These are phyloP conservation scores for Phytoseiulus persimilis DNA, from an alignment of 2,888 invertebrate genomes.

Conservation along the genomic window DNA sequence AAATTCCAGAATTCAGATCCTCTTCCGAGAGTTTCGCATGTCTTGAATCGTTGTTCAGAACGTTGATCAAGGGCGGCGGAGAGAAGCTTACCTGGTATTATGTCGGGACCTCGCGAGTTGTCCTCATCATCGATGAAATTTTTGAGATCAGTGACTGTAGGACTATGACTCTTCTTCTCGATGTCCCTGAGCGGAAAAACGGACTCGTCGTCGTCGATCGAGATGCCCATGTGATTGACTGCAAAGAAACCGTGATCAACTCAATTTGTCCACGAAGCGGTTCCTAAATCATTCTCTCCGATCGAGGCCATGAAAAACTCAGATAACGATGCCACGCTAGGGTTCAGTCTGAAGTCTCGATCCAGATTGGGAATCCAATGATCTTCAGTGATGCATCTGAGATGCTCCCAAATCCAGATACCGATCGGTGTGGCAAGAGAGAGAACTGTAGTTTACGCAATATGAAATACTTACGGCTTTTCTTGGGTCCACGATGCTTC, in stretches of 20 bases:
- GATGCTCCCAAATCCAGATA: too few species aligned
- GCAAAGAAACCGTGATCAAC: not conserved
- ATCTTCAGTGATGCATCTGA: too few species aligned
- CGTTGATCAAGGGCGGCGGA: not conserved
- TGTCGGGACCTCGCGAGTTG: constrained; percentile 58
- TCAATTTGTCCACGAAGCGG: not conserved
- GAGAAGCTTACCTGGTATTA: constrained; percentile 54
- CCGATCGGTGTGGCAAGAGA: too few species aligned
- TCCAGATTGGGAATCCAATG: too few species aligned
- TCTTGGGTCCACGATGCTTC: not conserved
- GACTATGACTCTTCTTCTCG: not conserved
- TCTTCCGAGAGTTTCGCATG: not conserved
- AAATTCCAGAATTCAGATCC: not conserved
- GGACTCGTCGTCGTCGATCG: constrained; percentile 37
- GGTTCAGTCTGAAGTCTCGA: too few species aligned
- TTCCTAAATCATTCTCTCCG: too few species aligned
- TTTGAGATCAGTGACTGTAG: constrained; percentile 39
- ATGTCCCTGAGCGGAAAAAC: constrained; percentile 17
- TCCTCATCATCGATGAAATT: constrained; percentile 49
- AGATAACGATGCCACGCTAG: too few species aligned
- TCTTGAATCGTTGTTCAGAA: not conserved
- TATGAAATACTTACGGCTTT: not conserved
- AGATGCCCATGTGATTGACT: not conserved
- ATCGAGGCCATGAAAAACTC: too few species aligned
- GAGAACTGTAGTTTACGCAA: too few species aligned